phyloP scores from a whole-genome alignment of 2,113 vertebrate genomes.

The Hydropotes inermis region DNA sequence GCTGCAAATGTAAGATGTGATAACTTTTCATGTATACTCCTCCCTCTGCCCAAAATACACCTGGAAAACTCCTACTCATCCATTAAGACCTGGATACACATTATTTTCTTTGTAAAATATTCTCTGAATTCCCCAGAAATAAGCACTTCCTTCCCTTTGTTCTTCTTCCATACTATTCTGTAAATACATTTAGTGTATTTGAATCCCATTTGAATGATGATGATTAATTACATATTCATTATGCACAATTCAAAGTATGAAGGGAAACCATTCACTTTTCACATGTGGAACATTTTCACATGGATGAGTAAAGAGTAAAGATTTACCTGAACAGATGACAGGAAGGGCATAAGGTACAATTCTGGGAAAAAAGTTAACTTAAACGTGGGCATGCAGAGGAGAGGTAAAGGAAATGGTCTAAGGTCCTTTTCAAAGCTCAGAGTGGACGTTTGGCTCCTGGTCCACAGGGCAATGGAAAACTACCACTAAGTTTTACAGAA shows the following conservation, averaged over 20 bases:
- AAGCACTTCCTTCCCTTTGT: conserved; percentile 15
- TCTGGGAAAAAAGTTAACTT: not conserved
- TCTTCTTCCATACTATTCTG: conserved; percentile 12
- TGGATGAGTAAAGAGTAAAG: not conserved
- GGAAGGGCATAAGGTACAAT: not conserved
- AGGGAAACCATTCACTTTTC: not conserved
- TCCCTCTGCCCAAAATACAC: not conserved
- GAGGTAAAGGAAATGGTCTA: not conserved
- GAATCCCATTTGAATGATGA: conserved; percentile 32
- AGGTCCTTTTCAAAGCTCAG: not conserved
- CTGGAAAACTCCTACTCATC: conserved; percentile 12
- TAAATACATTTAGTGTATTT: conserved; percentile 37
- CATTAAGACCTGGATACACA: conserved; percentile 13
- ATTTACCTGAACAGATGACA: not conserved
- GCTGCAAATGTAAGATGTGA: not conserved
- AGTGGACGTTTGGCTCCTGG: not conserved
- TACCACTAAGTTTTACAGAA: not conserved
- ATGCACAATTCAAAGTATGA: conserved; percentile 9
- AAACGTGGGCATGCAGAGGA: not conserved
- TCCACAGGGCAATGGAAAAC: not conserved
- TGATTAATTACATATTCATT: conserved; percentile 34
- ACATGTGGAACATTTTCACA: not conserved
- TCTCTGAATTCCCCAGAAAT: conserved; percentile 38
- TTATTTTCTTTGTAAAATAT: conserved; percentile 41
- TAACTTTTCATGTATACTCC: not conserved